Base-by-base conservation (phyloP, 2,797 vertebrate species). In the Mormyrus hasselquistii region DNA sequence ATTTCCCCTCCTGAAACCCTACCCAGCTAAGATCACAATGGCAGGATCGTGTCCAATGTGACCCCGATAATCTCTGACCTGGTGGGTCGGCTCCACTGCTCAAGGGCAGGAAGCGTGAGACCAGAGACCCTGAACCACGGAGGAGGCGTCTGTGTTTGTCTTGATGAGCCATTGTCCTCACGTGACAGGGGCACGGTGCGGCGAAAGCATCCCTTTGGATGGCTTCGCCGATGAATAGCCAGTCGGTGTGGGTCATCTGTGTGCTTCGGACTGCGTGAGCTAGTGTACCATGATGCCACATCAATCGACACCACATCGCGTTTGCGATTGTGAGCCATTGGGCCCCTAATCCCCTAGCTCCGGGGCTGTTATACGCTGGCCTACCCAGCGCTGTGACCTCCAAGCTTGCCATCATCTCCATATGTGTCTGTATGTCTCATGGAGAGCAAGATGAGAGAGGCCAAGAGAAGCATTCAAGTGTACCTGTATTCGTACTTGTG, bases 1-100 rank as follows among this genome's bases (percentile, higher is more conserved):
- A 65, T 52, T 38, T 53, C 84, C 29, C 76, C 85, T 7, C 87
- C 62, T 57, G 49, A 83, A 57, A 73, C 89, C 90, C 91, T 88
- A 90, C 73, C 47, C 69, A 88, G 89, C 87, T 76, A 89, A 79
- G 90, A 92, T 93, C 92, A 94, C 94, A 94, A 92, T 93, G 90
- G 90, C 57, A 90, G 92, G 94, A 95, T 95, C 94, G 94, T 92
- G 89, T 92, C 92, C 93, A 93, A 90, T 92, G 93, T 94, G 94
- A 95, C 91, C 73, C 87, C 92, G 92, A 94, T 95, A 95, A 95
- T 95, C 94, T 94, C 90, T 79, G 83, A 88, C 83, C 87, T 92
- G 93, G 93, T 93, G 94, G 93, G 90, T 89, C 29, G 91, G 52
- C 92, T 92, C 89, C 91, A 83, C 65, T 84, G 91, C 92, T 89